Evolutionary conservation across 35 echinoderm and acorn worm genomes (phyloP), one percentile per base, ranked within the genome.

Genomic region (Apostichopus parvimensis): DNA sequence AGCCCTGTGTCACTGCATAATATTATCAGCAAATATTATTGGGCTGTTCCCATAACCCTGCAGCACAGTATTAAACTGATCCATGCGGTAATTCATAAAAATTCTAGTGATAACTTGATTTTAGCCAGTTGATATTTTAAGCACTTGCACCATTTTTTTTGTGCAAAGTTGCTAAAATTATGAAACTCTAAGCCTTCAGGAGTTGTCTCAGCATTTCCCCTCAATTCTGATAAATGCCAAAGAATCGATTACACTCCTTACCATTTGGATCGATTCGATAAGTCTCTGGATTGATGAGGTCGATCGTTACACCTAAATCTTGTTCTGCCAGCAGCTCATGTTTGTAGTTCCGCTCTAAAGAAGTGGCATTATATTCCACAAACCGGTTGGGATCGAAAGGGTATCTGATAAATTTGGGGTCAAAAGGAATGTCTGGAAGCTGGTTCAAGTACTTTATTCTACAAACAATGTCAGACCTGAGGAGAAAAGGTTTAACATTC

Each of bases 341-440:
- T 77, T 99, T 99, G 91, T 96, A 99, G 89, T 96, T 95, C 54
- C 97, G 77, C 77, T 99, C 97, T 34, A 99, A 55, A 3, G 97
- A 99, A 11, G 97, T 99, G 61, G 97, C 97, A 94, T 99, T 99
- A 93, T 99, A 99, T 80, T 99, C 92, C 0, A 99, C 97, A 79
- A 99, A 99, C 13, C 97, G 91, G 56, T 99, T 99, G 62, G 93
- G 91, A 77, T 99, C 97, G 92, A 99, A 99, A 4, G 97, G 97
- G 60, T 99, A 99, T 59, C 90, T 96, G 93, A 99, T 96, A 90
- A 99, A 99, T 73, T 99, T 99, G 59, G 97, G 97, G 83, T 99
- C 97, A 87, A 99, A 99, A 1, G 97, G 97, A 81, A 99, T 99
- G 86, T 99, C 97, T 56, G 97, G 97, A 23, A 99, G 97, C 62